Conservation (phyloP, 2,888 invertebrate genomes). For the Antitype chi region DNA sequence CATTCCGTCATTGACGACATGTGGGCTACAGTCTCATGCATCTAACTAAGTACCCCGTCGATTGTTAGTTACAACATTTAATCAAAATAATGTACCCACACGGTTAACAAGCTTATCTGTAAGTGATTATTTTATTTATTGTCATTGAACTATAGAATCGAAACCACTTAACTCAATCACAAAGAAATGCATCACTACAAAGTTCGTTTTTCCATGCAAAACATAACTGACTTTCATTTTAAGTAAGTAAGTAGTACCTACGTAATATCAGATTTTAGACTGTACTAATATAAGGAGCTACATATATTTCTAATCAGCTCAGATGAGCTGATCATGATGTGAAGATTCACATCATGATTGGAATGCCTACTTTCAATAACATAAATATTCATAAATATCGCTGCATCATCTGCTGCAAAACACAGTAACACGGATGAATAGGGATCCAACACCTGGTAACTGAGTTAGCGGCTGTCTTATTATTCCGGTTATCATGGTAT, state of each 20-base stretch:
- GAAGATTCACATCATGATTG: neutral
- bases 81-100: neutral
- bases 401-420: neutral
- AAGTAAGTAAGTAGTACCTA: neutral
- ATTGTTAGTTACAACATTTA: neutral
- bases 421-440: neutral
- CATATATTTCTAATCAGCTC: neutral
- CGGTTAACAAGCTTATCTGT: neutral
- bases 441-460: neutral
- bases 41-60: neutral
- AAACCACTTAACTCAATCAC: neutral
- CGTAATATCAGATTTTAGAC: neutral
- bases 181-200: neutral
- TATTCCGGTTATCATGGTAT: neutral
- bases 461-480: conserved; percentile 2
- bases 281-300: neutral
- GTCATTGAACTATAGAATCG: neutral
- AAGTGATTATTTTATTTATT: neutral
- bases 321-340: too few species aligned
- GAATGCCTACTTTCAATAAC: neutral
- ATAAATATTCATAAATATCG: neutral
- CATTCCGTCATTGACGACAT: conserved; percentile 19
- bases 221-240: neutral
- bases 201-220: neutral
- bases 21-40: neutral